phyloP scores from a whole-genome alignment of 2,888 invertebrate genomes.

The Eulithis prunata region DNA sequence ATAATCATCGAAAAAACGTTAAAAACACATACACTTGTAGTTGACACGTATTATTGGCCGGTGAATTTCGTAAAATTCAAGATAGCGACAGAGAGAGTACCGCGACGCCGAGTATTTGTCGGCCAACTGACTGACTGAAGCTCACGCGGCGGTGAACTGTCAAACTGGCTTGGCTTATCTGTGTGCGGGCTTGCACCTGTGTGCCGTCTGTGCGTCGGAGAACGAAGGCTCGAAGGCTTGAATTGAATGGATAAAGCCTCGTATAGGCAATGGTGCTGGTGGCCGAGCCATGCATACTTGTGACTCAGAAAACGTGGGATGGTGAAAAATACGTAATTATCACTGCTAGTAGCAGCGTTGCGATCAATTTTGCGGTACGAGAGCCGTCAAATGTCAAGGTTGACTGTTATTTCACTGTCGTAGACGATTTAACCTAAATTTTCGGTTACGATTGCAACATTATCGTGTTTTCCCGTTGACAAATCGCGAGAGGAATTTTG shows the following conservation, averaged over 20 bases:
- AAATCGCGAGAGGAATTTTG: slow-evolving; percentile 33
- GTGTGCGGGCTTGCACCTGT: slow-evolving; percentile 49
- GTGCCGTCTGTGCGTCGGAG: slow-evolving; percentile 41
- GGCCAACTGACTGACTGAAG: slow-evolving; percentile 70
- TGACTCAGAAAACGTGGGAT: slow-evolving; percentile 64
- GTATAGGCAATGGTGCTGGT: slow-evolving; percentile 43
- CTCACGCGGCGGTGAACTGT: slow-evolving; percentile 67
- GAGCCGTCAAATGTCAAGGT: slow-evolving; percentile 48
- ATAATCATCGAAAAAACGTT: slow-evolving; percentile 46
- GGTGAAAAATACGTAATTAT: slow-evolving; percentile 58
- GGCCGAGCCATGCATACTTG: slow-evolving; percentile 42
- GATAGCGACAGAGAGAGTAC: slow-evolving; percentile 67
- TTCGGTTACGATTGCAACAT: slow-evolving; percentile 33
- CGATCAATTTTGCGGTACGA: slow-evolving; percentile 34
- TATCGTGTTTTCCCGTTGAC: slow-evolving; percentile 37
- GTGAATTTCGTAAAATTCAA: slow-evolving; percentile 63
- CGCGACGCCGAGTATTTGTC: slow-evolving; percentile 80
- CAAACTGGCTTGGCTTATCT: slow-evolving; percentile 73
- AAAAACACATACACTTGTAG: slow-evolving; percentile 61
- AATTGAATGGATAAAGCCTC: slow-evolving; percentile 69
- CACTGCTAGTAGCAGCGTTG: slow-evolving; percentile 42
- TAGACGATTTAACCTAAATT: slow-evolving; percentile 44
- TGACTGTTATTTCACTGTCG: slow-evolving; percentile 38
- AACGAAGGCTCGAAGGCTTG: slow-evolving; percentile 73
- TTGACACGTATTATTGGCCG: slow-evolving; percentile 73